Base-by-base conservation (phyloP, 2,888 invertebrate species). In the Phortica okadai region DNA sequence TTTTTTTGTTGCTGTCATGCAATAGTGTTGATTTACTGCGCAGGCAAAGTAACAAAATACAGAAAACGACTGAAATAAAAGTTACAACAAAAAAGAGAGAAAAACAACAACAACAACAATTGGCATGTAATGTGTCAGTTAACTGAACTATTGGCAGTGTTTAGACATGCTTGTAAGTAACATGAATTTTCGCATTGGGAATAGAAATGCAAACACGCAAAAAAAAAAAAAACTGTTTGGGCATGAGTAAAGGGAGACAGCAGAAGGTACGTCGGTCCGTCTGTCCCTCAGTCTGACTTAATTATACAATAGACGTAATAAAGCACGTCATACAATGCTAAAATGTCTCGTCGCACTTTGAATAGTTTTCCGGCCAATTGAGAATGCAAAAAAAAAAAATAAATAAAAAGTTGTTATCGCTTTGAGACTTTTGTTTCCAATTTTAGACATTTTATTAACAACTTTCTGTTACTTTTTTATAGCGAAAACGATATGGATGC, bases 401-500 rank as follows among this genome's bases (percentile, higher is more conserved):
- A 25, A 5, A 64, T 14, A 64, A 64, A 64, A 58, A 58, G 58
- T 67, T 67, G n/a, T 67, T 44, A 67, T 67, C 42, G 42, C 67
- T 33, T 33, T 33, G 64, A 33, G 64, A 64, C 25, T 67, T 25
- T 16, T 25, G n/a, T 41, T 14, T 21, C n/a, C n/a, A 10, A 44
- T 64, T 56, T 59, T 70, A 11, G 11, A 67, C 25, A 78, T 76
- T 64, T 33, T 25, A 33, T 58, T n/a, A 56, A 16, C 42, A 14
- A 76, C 76, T 79, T 82, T 87, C 82, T 89, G 88, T 75, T 76
- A 79, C 74, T 42, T 74, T 16, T 62, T 83, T 87, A 72, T 83
- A 97, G 97, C 93, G 97, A 97, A 92, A 93, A 94, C 88, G 96
- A 96, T 89, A 95, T 97, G 95, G 94, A 95, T 86, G 95, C 96